phyloP scores from a whole-genome alignment of 2,888 invertebrate species.

The Sinhomidia bicolor region DNA sequence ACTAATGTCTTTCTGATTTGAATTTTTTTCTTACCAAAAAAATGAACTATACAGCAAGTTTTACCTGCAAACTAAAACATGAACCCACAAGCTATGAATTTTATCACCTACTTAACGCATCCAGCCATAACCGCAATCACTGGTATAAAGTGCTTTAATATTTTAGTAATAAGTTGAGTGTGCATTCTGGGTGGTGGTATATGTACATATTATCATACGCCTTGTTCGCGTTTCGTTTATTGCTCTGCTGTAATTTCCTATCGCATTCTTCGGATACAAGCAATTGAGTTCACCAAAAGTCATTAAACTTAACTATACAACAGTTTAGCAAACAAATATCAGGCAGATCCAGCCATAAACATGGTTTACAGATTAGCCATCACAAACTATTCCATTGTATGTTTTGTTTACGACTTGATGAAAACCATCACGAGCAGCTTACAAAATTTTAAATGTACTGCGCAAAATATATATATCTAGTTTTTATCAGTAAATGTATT shows the following conservation, averaged over 20 bases:
- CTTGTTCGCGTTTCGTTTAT: background rate
- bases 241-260: background rate
- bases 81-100: too few species aligned
- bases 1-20: too few species aligned
- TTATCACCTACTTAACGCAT: too few species aligned
- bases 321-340: constrained; percentile 46
- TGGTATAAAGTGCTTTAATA: too few species aligned
- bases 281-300: background rate
- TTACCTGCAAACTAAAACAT: too few species aligned
- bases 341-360: constrained; percentile 56
- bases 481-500: background rate
- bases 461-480: background rate
- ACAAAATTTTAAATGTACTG: background rate
- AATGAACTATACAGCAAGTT: too few species aligned
- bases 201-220: too few species aligned
- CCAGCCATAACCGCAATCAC: too few species aligned
- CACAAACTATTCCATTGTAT: constrained; percentile 50
- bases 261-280: background rate
- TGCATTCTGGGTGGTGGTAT: too few species aligned
- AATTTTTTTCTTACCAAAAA: too few species aligned
- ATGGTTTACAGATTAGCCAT: constrained; percentile 68
- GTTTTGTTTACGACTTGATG: background rate
- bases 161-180: too few species aligned
- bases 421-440: background rate
- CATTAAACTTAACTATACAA: constrained; percentile 1